Conservation (phyloP, 2,797 vertebrate genomes). For the Catamblyrhynchus diadema region DNA sequence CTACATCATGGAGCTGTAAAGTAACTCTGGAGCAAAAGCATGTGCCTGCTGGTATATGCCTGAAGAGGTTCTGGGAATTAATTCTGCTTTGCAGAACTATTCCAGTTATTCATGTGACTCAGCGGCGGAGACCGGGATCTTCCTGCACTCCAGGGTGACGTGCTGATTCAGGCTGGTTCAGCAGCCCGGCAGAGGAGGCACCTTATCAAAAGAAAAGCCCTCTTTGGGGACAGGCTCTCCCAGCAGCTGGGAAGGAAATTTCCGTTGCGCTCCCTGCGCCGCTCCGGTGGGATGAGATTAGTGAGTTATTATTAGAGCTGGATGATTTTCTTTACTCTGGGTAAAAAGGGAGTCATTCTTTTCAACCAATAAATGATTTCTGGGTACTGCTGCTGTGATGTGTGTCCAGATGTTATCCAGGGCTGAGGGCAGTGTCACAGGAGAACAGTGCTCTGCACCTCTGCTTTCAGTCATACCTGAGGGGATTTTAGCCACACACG, state of each 20-base stretch:
- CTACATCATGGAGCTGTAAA: constrained; percentile 57
- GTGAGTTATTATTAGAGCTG: neutral
- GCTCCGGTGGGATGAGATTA: neutral
- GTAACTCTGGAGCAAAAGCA: constrained; percentile 44
- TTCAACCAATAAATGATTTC: neutral
- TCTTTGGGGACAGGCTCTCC: constrained; percentile 11
- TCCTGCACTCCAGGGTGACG: constrained; percentile 64
- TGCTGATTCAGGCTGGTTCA: constrained; percentile 76
- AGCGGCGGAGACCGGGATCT: constrained; percentile 73
- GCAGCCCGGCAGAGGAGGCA: constrained; percentile 44
- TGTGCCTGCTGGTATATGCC: constrained; percentile 72
- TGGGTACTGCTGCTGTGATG: neutral
- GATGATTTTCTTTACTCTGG: neutral
- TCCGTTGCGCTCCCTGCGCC: neutral
- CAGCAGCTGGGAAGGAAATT: constrained; percentile 30
- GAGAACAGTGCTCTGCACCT: neutral
- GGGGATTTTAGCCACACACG: neutral
- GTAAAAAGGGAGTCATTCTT: neutral
- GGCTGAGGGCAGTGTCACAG: neutral
- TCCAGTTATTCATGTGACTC: constrained; percentile 84
- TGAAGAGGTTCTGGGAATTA: constrained; percentile 79
- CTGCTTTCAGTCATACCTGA: neutral
- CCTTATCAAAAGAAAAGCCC: constrained; percentile 71
- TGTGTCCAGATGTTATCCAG: neutral
- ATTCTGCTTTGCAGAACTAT: constrained; percentile 76